Conservation (phyloP, 2,888 invertebrate genomes). For the Phytoseiulus persimilis region DNA sequence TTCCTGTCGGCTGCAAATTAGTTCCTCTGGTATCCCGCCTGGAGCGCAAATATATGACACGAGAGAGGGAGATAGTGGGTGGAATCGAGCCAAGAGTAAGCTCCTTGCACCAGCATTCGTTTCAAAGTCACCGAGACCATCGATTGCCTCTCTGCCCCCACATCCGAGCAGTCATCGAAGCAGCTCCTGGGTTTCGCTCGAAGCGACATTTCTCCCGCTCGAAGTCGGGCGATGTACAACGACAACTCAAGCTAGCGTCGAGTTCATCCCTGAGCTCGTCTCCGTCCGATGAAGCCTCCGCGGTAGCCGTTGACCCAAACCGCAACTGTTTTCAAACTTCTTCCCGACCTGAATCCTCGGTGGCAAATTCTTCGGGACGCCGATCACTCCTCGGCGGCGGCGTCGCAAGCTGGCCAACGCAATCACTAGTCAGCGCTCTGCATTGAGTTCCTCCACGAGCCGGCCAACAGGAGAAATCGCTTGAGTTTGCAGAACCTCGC, state of each 20-base stretch:
- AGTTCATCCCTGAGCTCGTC: background rate
- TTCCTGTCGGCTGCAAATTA: background rate
- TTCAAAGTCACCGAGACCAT: background rate
- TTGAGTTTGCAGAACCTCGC: background rate
- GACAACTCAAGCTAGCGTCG: background rate
- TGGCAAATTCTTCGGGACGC: background rate
- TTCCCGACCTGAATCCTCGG: background rate
- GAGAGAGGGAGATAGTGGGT: background rate
- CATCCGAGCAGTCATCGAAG: background rate
- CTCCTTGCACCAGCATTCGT: background rate
- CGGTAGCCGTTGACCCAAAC: background rate
- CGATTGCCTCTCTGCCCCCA: background rate
- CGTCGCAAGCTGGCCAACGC: background rate
- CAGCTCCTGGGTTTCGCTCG: no score
- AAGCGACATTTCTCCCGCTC: background rate
- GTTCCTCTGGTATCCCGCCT: background rate
- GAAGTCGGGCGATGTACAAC: background rate
- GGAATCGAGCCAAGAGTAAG: no score
- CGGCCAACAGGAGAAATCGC: background rate
- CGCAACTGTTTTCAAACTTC: background rate
- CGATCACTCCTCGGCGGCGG: background rate
- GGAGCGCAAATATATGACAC: background rate
- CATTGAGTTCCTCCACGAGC: background rate
- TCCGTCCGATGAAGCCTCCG: background rate
- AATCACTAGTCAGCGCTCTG: background rate